Percentiles rank a stretch among this genome's conserved stretches.
Evolutionary conservation across 2,113 vertebrate species (phyloP).

Genomic region (Stictonetta naevosa): DNA sequence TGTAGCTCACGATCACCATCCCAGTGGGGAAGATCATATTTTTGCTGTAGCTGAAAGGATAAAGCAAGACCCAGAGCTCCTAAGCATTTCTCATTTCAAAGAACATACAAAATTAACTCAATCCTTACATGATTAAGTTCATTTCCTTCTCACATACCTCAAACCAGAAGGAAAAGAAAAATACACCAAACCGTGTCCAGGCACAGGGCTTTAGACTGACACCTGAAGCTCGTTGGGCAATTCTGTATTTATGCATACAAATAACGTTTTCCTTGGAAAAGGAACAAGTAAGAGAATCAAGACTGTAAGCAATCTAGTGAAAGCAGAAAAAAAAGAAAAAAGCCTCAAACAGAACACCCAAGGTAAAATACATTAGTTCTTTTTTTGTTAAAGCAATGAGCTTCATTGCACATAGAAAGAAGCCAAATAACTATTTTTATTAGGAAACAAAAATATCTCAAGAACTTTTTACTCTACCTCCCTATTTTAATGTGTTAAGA

Average conservation of each 20-base stretch:
- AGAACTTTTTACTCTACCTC: background rate
- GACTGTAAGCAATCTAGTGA: no score
- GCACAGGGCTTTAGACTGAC: no score
- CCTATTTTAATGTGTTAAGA: background rate
- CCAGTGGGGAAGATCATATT: no score
- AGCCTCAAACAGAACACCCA: no score
- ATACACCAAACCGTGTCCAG: background rate
- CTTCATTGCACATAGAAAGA: background rate
- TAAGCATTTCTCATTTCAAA: background rate
- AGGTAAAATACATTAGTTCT: background rate
- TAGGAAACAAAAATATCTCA: background rate
- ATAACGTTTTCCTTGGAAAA: no score
- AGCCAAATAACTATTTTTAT: background rate
- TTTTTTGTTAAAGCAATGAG: background rate
- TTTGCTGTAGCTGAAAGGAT: background rate
- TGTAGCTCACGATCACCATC: background rate
- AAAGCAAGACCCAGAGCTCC: background rate
- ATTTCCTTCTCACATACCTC: background rate
- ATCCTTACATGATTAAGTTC: background rate
- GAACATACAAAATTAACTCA: background rate
- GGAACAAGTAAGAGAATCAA: no score
- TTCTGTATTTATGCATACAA: no score
- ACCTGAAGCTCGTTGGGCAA: no score
- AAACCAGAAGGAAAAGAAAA: background rate
- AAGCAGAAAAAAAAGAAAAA: no score